These are phyloP conservation scores for Drosophila pseudoobscura DNA, from an alignment of 1,140 invertebrate species.

Conservation along the genomic window DNA sequence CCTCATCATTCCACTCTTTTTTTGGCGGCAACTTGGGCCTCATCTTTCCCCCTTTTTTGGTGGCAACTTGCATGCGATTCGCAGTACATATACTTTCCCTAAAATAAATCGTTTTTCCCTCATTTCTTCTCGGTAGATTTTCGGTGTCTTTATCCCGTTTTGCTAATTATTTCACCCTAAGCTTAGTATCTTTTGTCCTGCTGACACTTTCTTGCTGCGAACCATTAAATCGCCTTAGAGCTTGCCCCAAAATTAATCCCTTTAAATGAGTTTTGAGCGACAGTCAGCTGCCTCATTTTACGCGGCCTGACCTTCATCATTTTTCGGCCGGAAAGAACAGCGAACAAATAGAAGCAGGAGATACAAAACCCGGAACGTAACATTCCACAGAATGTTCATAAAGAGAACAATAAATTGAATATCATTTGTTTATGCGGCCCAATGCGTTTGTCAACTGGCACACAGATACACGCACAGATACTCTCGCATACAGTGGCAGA, in stretches of 20 bases:
- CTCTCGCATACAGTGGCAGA: slow-evolving; percentile 37
- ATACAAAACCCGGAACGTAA: slow-evolving; percentile 3
- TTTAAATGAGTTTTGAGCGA: slow-evolving; percentile 66
- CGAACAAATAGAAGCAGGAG: slow-evolving; percentile 12
- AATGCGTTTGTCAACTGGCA: slow-evolving; percentile 73
- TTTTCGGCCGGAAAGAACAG: slow-evolving; percentile 24
- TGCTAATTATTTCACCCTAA: slow-evolving; percentile 50
- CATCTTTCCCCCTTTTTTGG: slow-evolving; percentile 23
- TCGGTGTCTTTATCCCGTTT: not conserved
- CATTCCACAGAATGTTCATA: slow-evolving; percentile 41
- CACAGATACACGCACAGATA: slow-evolving; percentile 39
- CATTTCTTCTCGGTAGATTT: slow-evolving; percentile 14
- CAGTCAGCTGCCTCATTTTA: slow-evolving; percentile 54
- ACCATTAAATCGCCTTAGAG: slow-evolving; percentile 63
- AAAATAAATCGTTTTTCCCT: slow-evolving; percentile 38
- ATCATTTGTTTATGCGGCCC: slow-evolving; percentile 78
- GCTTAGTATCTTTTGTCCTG: slow-evolving; percentile 18
- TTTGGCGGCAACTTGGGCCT: slow-evolving; percentile 4
- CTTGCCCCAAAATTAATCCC: slow-evolving; percentile 68
- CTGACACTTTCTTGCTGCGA: slow-evolving; percentile 33
- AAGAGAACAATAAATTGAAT: slow-evolving; percentile 75
- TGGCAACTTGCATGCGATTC: slow-evolving; percentile 47
- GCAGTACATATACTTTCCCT: slow-evolving; percentile 29
- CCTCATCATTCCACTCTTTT: slow-evolving; percentile 12
- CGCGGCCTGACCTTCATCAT: slow-evolving; percentile 48